Percentiles rank a stretch among this genome's conserved stretches.
Evolutionary conservation across 2,888 invertebrate genomes (phyloP).

Genomic region (Ennomos erosarius): DNA sequence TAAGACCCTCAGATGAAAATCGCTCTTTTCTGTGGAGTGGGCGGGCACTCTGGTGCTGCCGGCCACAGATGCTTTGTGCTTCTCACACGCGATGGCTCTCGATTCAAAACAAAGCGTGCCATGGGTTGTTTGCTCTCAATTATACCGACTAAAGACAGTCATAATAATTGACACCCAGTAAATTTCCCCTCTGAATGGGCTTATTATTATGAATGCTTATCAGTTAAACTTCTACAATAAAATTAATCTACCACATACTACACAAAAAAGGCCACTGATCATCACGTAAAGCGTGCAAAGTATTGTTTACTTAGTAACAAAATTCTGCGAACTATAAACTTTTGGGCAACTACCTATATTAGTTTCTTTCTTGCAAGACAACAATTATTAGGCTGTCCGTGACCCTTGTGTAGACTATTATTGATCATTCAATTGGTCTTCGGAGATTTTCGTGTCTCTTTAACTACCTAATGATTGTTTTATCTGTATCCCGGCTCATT

Average conservation of each 20-base stretch:
- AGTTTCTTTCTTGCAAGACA: slow-evolving; percentile 54
- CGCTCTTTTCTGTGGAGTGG: slow-evolving; percentile 67
- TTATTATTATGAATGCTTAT: slow-evolving; percentile 67
- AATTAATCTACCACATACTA: slow-evolving; percentile 47
- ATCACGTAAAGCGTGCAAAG: slow-evolving; percentile 44
- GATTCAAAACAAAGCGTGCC: slow-evolving; percentile 14
- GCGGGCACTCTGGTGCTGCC: slow-evolving; percentile 62
- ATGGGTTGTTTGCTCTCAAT: slow-evolving; percentile 27
- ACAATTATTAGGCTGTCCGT: slow-evolving; percentile 75
- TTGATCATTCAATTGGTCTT: slow-evolving; percentile 77
- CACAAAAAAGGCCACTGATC: too few relatives aligned
- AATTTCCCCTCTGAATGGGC: slow-evolving; percentile 64
- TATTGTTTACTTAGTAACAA: slow-evolving; percentile 38
- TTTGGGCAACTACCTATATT: slow-evolving; percentile 40
- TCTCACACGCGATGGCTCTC: slow-evolving; percentile 5
- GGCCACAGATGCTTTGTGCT: slow-evolving; percentile 45
- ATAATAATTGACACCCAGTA: slow-evolving; percentile 52
- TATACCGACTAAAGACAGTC: slow-evolving; percentile 37
- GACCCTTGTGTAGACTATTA: slow-evolving; percentile 73
- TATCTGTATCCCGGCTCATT: slow-evolving; percentile 24
- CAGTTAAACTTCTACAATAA: slow-evolving; percentile 57
- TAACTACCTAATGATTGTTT: slow-evolving; percentile 43
- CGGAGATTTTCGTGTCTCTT: slow-evolving; percentile 63
- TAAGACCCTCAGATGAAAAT: slow-evolving; percentile 69
- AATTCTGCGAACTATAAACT: slow-evolving; percentile 20